Percentiles rank a stretch among this genome's conserved stretches.
Evolutionary conservation across 2,113 vertebrate species (phyloP).

Genomic region (Indicator indicator): DNA sequence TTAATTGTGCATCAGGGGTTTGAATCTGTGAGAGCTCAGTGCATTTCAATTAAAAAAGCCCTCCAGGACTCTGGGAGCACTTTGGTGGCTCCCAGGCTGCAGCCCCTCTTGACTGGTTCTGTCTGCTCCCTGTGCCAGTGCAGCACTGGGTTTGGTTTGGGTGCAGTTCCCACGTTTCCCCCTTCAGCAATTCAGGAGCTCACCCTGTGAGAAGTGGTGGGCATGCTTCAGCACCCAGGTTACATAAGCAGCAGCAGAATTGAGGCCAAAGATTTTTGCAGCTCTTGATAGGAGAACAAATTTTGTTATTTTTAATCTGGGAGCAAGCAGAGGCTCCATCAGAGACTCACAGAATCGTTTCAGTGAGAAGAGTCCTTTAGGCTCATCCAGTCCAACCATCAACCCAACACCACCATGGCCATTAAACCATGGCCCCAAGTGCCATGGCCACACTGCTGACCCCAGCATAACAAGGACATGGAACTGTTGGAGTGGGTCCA

Average conservation of each 20-base stretch:
- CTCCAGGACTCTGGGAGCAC: not conserved
- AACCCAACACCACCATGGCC: too few species aligned
- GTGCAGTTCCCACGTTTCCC: not conserved
- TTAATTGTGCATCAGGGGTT: not conserved
- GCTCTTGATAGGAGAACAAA: not conserved
- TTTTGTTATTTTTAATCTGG: conserved; percentile 13
- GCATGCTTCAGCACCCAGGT: not conserved
- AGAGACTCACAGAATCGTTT: not conserved
- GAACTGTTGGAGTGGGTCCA: too few species aligned
- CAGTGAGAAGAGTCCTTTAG: too few species aligned
- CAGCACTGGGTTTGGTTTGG: not conserved
- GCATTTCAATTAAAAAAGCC: not conserved
- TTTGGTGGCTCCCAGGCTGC: not conserved
- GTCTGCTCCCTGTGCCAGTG: not conserved
- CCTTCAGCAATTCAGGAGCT: not conserved
- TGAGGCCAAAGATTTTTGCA: not conserved
- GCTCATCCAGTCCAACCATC: too few species aligned
- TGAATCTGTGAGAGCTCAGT: not conserved
- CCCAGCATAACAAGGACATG: too few species aligned
- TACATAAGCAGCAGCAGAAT: not conserved
- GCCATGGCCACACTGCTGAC: too few species aligned
- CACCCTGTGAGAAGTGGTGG: not conserved
- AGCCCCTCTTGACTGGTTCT: not conserved
- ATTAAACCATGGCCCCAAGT: too few species aligned
- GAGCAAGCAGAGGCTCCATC: not conserved